A percentile compares a stretch with the other conserved stretches of the same genome.
These are phyloP conservation scores for Mesocricetus auratus DNA, from an alignment of 2,113 vertebrate genomes.

Conservation along the genomic window DNA sequence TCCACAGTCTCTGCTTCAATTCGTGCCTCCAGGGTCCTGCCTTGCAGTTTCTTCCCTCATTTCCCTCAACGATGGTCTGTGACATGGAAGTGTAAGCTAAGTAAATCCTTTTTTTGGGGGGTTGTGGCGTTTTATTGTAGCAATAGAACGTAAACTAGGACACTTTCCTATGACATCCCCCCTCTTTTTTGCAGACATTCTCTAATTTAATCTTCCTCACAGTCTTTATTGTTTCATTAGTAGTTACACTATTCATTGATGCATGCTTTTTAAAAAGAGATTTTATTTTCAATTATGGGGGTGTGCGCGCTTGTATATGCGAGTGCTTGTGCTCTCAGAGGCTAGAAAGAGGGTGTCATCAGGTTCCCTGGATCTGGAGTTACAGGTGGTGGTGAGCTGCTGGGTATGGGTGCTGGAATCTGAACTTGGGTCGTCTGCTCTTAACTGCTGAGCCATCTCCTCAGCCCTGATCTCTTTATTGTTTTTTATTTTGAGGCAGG, in stretches of 20 bases:
- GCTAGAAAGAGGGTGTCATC: background rate
- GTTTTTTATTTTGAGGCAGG: background rate
- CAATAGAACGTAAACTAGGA: background rate
- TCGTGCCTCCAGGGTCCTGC: background rate
- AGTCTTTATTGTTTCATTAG: background rate
- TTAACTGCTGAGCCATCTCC: background rate
- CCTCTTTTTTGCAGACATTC: background rate
- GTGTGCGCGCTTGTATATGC: background rate
- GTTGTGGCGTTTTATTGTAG: background rate
- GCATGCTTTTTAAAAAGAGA: background rate
- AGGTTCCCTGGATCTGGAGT: background rate
- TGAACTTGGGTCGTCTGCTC: background rate
- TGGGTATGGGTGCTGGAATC: background rate
- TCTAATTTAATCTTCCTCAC: background rate
- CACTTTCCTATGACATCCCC: background rate
- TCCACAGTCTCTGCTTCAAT: background rate
- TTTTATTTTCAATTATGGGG: background rate
- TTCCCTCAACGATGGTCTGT: background rate
- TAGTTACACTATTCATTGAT: background rate
- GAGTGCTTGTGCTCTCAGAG: background rate
- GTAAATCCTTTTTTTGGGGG: background rate
- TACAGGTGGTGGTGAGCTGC: background rate
- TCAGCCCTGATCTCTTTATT: background rate
- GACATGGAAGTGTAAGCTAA: background rate
- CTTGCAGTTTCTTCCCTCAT: background rate